These are phyloP conservation scores for Podabrus alpinus DNA, from an alignment of 2,888 invertebrate species.

Conservation along the genomic window DNA sequence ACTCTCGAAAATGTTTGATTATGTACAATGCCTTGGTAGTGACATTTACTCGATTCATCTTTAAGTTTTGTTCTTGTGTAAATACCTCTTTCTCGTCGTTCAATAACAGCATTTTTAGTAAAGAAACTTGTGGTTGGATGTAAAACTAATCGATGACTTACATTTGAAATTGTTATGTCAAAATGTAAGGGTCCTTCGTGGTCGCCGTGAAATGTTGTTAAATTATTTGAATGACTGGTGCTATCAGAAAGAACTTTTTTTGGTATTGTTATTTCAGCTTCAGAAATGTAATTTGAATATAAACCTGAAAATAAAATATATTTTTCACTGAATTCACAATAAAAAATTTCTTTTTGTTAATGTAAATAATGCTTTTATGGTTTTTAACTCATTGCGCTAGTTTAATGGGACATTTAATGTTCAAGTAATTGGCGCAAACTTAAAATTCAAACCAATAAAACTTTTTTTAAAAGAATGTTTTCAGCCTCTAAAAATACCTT, in stretches of 20 bases:
- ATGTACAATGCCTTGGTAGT: conserved; percentile 76
- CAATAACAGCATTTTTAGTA: conserved; percentile 72
- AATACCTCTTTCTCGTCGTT: conserved; percentile 64
- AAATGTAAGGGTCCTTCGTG: conserved; percentile 60
- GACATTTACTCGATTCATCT: conserved; percentile 66
- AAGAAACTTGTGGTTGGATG: conserved; percentile 68
- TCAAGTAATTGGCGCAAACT: background rate
- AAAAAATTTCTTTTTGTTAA: background rate
- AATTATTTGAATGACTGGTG: conserved; percentile 60
- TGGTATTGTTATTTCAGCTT: conserved; percentile 65
- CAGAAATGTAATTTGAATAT: conserved; percentile 57
- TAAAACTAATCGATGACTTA: conserved; percentile 52
- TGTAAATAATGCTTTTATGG: background rate
- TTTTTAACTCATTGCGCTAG: background rate
- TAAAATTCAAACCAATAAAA: background rate
- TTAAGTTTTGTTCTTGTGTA: conserved; percentile 60
- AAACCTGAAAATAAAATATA: conserved; percentile 50
- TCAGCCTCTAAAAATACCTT: no score
- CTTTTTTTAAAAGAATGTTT: no score
- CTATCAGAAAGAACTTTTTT: conserved; percentile 65
- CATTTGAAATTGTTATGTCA: conserved; percentile 54
- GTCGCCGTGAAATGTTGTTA: conserved; percentile 59
- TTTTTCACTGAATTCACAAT: background rate
- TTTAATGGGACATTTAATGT: background rate
- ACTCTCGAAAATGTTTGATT: conserved; percentile 73